Evolutionary conservation across 2,113 vertebrate genomes (phyloP).

Genomic region (Salvator merianae): DNA sequence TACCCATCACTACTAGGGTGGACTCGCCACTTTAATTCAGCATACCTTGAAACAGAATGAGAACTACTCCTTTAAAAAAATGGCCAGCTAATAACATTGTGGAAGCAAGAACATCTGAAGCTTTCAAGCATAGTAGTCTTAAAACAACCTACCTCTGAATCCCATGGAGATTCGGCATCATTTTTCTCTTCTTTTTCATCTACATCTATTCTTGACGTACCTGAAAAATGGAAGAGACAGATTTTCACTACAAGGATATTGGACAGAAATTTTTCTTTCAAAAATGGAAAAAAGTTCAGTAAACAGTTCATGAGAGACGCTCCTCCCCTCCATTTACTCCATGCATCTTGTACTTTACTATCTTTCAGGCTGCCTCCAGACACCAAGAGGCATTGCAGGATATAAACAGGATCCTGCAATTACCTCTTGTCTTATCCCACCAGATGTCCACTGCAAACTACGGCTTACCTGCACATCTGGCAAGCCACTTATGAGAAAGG

Average conservation of each 20-base stretch:
- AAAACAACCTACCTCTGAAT: constrained; percentile 83
- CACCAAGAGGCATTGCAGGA: too few species aligned
- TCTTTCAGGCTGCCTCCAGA: too few species aligned
- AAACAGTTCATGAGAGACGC: background rate
- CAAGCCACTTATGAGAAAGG: too few species aligned
- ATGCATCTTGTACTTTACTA: background rate
- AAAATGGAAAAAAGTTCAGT: background rate
- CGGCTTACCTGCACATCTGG: too few species aligned
- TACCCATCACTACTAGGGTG: too few species aligned
- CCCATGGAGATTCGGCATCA: constrained; percentile 81
- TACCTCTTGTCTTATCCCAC: too few species aligned
- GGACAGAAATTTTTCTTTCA: constrained; percentile 5
- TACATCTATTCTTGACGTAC: constrained; percentile 77
- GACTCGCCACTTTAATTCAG: too few species aligned
- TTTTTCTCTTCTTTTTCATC: constrained; percentile 68
- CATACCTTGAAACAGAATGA: too few species aligned
- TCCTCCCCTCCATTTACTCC: background rate
- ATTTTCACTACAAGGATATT: too few species aligned
- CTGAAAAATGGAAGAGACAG: constrained; percentile 61
- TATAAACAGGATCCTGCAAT: too few species aligned
- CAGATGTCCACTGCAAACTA: too few species aligned
- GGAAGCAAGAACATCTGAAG: background rate
- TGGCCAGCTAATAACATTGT: background rate
- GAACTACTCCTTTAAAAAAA: background rate
- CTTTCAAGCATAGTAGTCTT: background rate